Base-by-base conservation (phyloP, 2,113 vertebrate species). In the Stercorarius parasiticus region DNA sequence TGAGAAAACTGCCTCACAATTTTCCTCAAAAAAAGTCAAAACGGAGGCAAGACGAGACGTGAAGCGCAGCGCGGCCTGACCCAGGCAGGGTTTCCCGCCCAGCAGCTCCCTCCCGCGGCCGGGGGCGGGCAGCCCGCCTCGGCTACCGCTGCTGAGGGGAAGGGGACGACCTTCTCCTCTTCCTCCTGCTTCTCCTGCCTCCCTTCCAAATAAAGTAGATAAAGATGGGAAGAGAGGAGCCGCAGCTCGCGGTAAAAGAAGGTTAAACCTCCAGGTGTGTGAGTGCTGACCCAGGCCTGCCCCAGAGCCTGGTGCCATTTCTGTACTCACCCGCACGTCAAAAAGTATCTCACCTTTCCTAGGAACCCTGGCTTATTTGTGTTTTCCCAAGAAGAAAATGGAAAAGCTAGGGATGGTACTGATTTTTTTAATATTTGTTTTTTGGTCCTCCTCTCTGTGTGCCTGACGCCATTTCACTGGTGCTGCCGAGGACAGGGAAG, bases 21-120 rank as follows among this genome's bases (percentile, higher is more conserved):
- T 79, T 61, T 42, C 8, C 12, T 52, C 8, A 17, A 8, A 29
- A 64, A 14, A n/a, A 10, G 12, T 21, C 23, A 27, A 22, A 49
- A 18, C 21, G 13, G n/a, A 82, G n/a, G 17, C 25, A 9, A 43
- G 18, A 3, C 1, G 9, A 50, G 4, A 11, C 18, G 2, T 2
- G 26, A 43, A 19, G 15, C 27, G 59, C 49, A 3, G 22, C 34
- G 1, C 6, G 11, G 36, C 38, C 20, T 17, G 10, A 11, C 22
- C 27, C 32, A 10, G 12, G 4, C 40, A 7, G 17, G 4, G 21
- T 40, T 61, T 50, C 50, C 18, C 36, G 15, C 59, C 59, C n/a
- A 11, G 36, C 59, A 26, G 59, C 58, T 36, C 34, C 58, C 58
- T 61, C 58, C 34, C 9, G 55, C 29, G 29, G 53, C 36, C 22